These are phyloP conservation scores for Gopherus flavomarginatus DNA, from an alignment of 2,113 vertebrate genomes.

Conservation along the genomic window DNA sequence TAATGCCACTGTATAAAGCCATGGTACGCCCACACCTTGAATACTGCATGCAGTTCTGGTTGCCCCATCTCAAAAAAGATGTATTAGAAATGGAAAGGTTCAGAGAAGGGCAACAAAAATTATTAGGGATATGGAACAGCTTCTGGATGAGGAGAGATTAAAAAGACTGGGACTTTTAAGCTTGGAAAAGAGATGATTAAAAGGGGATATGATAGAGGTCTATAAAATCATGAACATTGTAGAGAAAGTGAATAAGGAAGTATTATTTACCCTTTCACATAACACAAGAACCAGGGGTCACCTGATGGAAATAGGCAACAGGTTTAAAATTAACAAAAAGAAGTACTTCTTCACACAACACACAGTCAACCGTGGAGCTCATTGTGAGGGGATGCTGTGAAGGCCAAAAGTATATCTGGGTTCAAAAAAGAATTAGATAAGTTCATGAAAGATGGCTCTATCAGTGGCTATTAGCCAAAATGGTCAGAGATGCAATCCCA, in stretches of 20 bases:
- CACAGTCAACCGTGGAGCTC: too few species aligned
- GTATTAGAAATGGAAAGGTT: background rate
- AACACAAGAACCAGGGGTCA: background rate
- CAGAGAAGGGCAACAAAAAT: background rate
- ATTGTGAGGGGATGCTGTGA: too few species aligned
- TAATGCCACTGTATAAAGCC: background rate
- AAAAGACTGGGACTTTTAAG: too few species aligned
- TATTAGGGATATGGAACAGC: background rate
- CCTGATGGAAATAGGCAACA: background rate
- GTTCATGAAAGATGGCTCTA: background rate
- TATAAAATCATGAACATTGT: background rate
- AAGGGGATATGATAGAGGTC: background rate
- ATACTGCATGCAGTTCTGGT: background rate
- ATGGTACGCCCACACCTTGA: background rate
- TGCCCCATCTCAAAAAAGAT: background rate
- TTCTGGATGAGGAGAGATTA: background rate
- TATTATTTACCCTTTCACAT: background rate
- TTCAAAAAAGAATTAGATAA: too few species aligned
- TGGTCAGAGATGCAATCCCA: background rate
- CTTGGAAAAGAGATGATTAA: background rate
- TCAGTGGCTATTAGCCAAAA: background rate
- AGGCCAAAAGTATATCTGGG: too few species aligned
- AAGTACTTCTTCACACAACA: background rate
- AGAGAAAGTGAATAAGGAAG: background rate
- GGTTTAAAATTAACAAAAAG: background rate